phyloP scores from a whole-genome alignment of 2,888 invertebrate species.

The Craniophora ligustri region DNA sequence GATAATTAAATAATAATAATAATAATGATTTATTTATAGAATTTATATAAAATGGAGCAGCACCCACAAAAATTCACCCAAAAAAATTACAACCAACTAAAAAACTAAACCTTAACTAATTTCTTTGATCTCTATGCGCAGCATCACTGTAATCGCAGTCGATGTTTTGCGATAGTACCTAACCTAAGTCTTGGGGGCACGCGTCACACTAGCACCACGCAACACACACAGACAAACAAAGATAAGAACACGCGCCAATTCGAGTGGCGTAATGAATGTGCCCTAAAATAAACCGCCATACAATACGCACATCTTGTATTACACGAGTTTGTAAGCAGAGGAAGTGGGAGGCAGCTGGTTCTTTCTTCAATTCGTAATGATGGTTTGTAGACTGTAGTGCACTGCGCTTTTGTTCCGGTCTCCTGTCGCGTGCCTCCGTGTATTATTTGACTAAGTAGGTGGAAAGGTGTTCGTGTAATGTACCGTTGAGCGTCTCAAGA shows the following conservation, averaged over 20 bases:
- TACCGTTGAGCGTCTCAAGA: conserved; percentile 80
- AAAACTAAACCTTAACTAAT: too few relatives aligned
- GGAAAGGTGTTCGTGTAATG: conserved; percentile 84
- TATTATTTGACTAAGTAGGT: conserved; percentile 80
- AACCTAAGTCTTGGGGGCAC: conserved; percentile 44
- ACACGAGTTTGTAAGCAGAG: conserved; percentile 83
- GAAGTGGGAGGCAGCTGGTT: conserved; percentile 87
- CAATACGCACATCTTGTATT: conserved; percentile 84
- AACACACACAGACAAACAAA: conserved; percentile 64
- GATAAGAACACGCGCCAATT: conserved; percentile 87
- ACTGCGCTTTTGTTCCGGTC: conserved; percentile 79
- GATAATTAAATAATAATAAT: too few relatives aligned
- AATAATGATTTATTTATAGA: too few relatives aligned
- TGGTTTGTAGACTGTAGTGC: conserved; percentile 78
- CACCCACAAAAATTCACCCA: too few relatives aligned
- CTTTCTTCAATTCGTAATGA: conserved; percentile 82
- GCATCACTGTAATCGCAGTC: too few relatives aligned
- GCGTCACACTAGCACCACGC: conserved; percentile 56
- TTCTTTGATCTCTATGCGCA: too few relatives aligned
- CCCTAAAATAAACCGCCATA: conserved; percentile 81
- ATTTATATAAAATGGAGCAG: too few relatives aligned
- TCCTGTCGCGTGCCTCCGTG: conserved; percentile 83
- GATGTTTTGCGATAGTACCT: too few relatives aligned
- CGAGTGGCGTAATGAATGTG: conserved; percentile 83
- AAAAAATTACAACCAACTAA: too few relatives aligned